Conservation (phyloP, 37 sponge, comb jelly and placozoan species). For the Aplysina aerophoba region DNA sequence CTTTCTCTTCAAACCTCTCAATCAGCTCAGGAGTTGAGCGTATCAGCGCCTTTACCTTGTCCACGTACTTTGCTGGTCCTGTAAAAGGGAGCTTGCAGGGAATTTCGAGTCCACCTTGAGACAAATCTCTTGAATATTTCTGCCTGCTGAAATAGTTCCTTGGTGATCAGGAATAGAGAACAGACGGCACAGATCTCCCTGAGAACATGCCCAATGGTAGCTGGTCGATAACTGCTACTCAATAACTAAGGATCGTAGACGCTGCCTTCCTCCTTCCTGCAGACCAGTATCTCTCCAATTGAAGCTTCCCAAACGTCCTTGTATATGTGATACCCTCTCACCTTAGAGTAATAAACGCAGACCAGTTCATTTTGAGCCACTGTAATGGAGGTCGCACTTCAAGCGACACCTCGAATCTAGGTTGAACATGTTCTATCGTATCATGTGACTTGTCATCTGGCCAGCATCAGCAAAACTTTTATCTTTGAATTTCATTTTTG, state of each 20-base stretch:
- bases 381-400: neutral
- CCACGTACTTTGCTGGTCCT: slow-evolving; percentile 33
- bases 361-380: slow-evolving; percentile 30
- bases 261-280: slow-evolving; percentile 34
- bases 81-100: slow-evolving; percentile 23
- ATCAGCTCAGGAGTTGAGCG: neutral
- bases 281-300: slow-evolving; percentile 20
- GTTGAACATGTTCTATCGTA: slow-evolving; percentile 10
- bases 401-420: slow-evolving; percentile 21
- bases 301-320: slow-evolving; percentile 29
- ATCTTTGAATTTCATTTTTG: neutral
- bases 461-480: slow-evolving; percentile 15
- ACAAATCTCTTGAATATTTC: slow-evolving; percentile 27
- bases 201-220: slow-evolving; percentile 23
- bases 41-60: slow-evolving; percentile 34
- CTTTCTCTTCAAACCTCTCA: slow-evolving; percentile 16
- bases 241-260: slow-evolving; percentile 30
- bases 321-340: slow-evolving; percentile 17
- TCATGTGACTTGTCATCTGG: neutral
- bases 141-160: slow-evolving; percentile 30
- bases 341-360: slow-evolving; percentile 9
- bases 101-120: slow-evolving; percentile 33
- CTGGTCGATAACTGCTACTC: slow-evolving; percentile 18
- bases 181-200: slow-evolving; percentile 33
- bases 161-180: slow-evolving; percentile 31